Evolutionary conservation across 2,888 invertebrate genomes (phyloP), one percentile per base, ranked within the genome.

Genomic region (Melinaea menophilus): DNA sequence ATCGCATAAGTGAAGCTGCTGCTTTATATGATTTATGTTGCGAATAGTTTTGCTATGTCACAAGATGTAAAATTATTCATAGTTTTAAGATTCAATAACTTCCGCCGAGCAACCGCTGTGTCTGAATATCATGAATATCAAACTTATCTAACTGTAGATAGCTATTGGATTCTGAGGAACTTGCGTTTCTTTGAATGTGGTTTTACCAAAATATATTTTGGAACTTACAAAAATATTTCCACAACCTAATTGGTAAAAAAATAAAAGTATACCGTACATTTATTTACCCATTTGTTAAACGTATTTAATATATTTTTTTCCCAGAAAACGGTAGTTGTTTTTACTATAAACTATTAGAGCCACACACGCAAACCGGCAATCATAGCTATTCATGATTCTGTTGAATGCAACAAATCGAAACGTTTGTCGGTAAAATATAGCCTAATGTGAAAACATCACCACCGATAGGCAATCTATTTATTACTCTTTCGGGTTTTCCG

Each of bases 311-410:
- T 55, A 58, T 31, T 51, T 51, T 51, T 4, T 51, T 46, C 31
- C 35, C 22, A 58, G 62, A 55, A 55, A 58, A 57, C 60, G 61
- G 63, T 59, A 48, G 59, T 66, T 57, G 64, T 65, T 81, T 81
- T 80, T 78, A 76, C 72, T 71, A 77, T 76, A 82, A 82, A 82
- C 82, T 82, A 85, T 81, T 77, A 80, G 72, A 73, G 67, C 65
- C 63, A 61, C 70, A 74, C 88, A 88, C 88, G 89, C 89, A 80
- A 89, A 82, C 82, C 61, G 66, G 86, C 78, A 84, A 89, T 89
- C 86, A 88, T 73, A 74, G 75, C 76, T 72, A 75, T 78, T 80
- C 78, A 79, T 78, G 77, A 80, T 77, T 76, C 74, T 72, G 73
- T 72, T 80, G 78, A 83, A 83, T 83, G 85, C 84, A 83, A 79